A percentile compares a stretch with the other conserved stretches of the same genome.
Conservation (phyloP, 2,113 vertebrate genomes). For the Malurus melanocephalus region DNA sequence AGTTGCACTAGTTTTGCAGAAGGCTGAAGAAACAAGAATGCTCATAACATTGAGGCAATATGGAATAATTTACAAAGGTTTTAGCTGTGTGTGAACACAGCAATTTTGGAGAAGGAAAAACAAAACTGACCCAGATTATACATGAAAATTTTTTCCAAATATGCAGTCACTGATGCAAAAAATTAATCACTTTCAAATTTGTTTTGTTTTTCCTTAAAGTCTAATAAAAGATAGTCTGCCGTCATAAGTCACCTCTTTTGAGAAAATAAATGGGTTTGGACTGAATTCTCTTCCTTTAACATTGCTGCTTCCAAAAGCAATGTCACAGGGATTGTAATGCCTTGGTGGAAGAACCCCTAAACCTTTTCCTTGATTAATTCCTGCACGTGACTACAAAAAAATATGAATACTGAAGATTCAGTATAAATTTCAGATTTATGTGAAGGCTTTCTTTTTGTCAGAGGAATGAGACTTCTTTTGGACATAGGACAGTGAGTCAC, state of each 20-base stretch:
- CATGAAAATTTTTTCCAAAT: background rate
- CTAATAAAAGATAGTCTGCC: background rate
- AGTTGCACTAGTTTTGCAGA: background rate
- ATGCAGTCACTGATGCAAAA: background rate
- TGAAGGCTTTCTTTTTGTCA: background rate
- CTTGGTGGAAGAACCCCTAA: background rate
- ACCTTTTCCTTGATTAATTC: background rate
- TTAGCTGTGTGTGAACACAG: background rate
- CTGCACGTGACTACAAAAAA: background rate
- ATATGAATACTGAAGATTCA: background rate
- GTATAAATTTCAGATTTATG: background rate
- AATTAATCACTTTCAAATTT: background rate
- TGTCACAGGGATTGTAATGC: background rate
- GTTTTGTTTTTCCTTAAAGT: background rate
- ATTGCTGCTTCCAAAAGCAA: background rate
- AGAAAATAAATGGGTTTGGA: background rate
- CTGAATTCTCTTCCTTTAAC: background rate
- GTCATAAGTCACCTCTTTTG: background rate
- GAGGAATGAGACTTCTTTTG: background rate
- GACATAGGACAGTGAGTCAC: background rate
- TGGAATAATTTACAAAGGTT: background rate
- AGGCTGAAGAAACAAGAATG: background rate
- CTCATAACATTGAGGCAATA: background rate
- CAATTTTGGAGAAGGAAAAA: background rate
- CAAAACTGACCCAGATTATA: background rate